Evolutionary conservation across 2,888 invertebrate genomes (phyloP), one percentile per base, ranked within the genome.

Genomic region (Pilophorus perplexus): DNA sequence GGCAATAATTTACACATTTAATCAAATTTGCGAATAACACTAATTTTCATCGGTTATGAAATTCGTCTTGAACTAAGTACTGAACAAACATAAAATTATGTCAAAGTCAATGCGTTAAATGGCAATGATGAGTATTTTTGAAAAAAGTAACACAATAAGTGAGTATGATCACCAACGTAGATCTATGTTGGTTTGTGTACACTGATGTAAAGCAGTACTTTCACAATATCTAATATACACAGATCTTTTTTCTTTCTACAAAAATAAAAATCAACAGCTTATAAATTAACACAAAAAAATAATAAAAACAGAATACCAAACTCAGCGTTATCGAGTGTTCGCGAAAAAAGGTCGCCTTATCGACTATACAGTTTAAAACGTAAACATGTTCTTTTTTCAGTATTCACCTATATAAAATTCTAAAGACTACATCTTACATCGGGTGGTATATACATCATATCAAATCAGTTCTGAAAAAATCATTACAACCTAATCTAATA

Each of bases 361-460:
- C n/a, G 10, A 27, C 22, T 27, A 33, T 55, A 55, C 55, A 38
- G 38, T 33, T 55, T 12, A 37, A 42, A 38, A 55, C 18, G 8
- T 38, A 22, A 55, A 55, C 28, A 59, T 25, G 59, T 44, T 44
- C 23, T 44, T 23, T 4, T 23, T n/a, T n/a, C n/a, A n/a, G 59
- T 59, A 33, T 59, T 28, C 50, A 52, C 37, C 59, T 44, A 44
- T 67, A 67, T 52, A 59, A 60, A 67, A 60, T 48, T 22, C 46
- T 60, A 37, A 55, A 44, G 59, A 16, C 66, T 68, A 68, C 68
- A 68, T 68, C 68, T 68, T 68, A 68, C 68, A 60, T 44, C 66
- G 68, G 66, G 48, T 62, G 44, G 28, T 46, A 62, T 62, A 20
- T 62, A 62, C 62, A 62, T 27, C 14, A 44, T 60, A 44, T 5